Evolutionary conservation across 2,888 invertebrate genomes (phyloP), one percentile per base, ranked within the genome.

Genomic region (Dioctria linearis): DNA sequence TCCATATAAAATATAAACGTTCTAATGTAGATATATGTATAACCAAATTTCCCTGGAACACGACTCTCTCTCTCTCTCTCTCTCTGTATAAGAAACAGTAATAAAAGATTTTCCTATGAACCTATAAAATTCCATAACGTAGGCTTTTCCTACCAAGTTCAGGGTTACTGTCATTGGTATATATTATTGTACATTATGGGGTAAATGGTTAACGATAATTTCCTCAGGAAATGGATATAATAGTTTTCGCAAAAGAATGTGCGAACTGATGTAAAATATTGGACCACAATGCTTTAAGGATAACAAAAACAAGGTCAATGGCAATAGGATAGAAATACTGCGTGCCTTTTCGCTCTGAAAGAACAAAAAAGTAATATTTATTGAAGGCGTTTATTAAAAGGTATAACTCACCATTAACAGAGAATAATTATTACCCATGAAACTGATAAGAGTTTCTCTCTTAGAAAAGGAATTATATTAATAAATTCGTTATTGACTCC

Each of bases 111-210:
- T 11, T 25, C 25, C 25, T 25, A 25, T 49, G 69, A 69, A 69
- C 51, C 49, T 69, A 69, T 69, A 75, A 75, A 75, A 13, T 75
- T 75, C 42, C 59, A 4, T 54, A 57, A 57, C 73, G 57, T 57
- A 75, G 3, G 59, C 39, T 39, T 54, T 43, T 42, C 13, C 59
- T 75, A 25, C 59, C 73, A 75, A 75, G 73, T 75, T 75, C 73
- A 75, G 73, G 73, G 73, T 75, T 75, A 75, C 57, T 75, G 59
- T 40, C 59, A 42, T 6, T 57, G 39, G 69, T 39, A 25, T 25
- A 25, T 25, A 54, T 69, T n/a, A 37, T 51, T 69, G 37, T 69
- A 51, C 4, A 69, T 40, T 25, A 69, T n/a, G 69, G 69, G 51
- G 65, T 65, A 69, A 51, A 69, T 69, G 69, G 37, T 69, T 25